Evolutionary conservation across 2,797 vertebrate species (phyloP), one percentile per base, ranked within the genome.

Genomic region (Tadarida brasiliensis): DNA sequence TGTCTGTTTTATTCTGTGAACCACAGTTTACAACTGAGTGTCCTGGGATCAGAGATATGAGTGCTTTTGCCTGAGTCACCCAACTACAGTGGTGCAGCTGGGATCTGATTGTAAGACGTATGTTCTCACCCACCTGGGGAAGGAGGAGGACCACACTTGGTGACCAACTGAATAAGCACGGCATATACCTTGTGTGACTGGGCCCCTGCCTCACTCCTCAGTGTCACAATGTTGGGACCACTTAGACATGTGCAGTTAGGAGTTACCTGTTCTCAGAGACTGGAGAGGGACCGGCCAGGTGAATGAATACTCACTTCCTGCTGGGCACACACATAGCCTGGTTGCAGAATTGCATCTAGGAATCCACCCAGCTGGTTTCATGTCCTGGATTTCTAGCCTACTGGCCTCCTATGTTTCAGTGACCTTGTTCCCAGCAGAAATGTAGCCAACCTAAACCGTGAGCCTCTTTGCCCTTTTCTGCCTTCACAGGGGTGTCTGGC

Each of bases 291-390:
- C 47, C 3, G 0, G 17, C 54, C 30, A 24, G 33, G 12, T n/a
- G 68, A 57, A 0, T n/a, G 68, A 57, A 0, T 11, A 9, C 11
- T 70, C n/a, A 14, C n/a, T 44, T 47, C 10, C 15, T 57, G 7
- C 19, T 19, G 26, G 7, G 26, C 47, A 26, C 17, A 63, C 54
- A 8, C 0, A 0, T 24, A 61, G 17, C 17, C 57, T 20, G 24
- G 56, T 3, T 26, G n/a, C 4, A 26, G 57, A 78, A 65, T 8
- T 59, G 17, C 33, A 67, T 67, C 68, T 59, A 51, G 82, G 70
- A 61, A 20, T 12, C 82, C 76, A 54, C 49, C 24, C 7, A 3
- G 16, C 26, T 30, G 11, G 10, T 44, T 83, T 78, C 54, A n/a
- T 0, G 1, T 8, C 70, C 63, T 61, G 39, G 56, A 24, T 54